phyloP scores from a whole-genome alignment of 2,888 invertebrate genomes.

The Diadegma fenestrale region DNA sequence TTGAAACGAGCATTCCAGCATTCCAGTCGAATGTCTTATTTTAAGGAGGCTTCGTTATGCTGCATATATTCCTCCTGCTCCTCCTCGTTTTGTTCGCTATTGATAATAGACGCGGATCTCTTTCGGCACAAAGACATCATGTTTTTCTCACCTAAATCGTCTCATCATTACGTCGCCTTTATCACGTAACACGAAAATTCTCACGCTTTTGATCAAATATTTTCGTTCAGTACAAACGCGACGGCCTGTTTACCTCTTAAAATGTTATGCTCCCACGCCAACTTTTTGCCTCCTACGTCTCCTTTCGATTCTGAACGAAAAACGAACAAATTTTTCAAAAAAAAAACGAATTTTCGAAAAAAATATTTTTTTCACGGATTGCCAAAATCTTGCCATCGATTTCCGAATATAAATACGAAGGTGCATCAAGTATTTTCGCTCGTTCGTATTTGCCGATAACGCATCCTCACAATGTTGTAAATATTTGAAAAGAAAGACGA shows the following conservation, averaged over 20 bases:
- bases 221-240: not conserved
- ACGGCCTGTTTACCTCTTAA: not conserved
- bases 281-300: not conserved
- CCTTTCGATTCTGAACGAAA: not conserved
- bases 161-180: conserved; percentile 15
- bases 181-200: conserved; percentile 12
- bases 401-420: not conserved
- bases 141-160: conserved; percentile 53
- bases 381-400: not conserved
- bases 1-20: conserved; percentile 41
- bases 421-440: not conserved
- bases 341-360: not conserved
- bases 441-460: not conserved
- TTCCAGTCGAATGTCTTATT: conserved; percentile 68
- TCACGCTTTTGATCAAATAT: conserved; percentile 14
- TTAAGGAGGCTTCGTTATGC: conserved; percentile 64
- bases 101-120: conserved; percentile 25
- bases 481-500: conserved; percentile 5
- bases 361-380: not conserved
- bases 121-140: conserved; percentile 63
- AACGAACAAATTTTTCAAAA: too few relatives aligned
- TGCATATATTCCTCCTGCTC: not conserved
- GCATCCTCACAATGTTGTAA: not conserved
- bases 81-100: not conserved
- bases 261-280: not conserved